Conservation (phyloP, 2,888 invertebrate species). For the Himalopsyche kuldschensis region DNA sequence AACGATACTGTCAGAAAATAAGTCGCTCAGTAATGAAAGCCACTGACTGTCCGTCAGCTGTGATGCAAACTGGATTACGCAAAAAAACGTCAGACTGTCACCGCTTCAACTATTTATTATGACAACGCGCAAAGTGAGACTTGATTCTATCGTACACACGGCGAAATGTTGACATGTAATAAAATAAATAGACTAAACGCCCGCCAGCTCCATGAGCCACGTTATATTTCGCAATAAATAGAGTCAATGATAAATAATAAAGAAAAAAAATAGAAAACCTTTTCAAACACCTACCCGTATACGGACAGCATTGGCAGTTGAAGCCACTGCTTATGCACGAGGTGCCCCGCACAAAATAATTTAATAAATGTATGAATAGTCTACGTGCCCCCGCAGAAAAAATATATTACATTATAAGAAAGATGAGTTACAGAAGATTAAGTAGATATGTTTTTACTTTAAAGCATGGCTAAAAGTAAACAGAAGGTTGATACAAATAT, state of each 20-base stretch:
- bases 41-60: background rate
- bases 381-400: no score
- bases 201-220: background rate
- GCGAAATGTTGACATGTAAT: background rate
- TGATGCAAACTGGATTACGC: background rate
- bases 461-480: no score
- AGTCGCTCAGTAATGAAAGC: background rate
- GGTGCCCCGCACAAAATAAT: no score
- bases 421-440: no score
- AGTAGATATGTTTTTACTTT: no score
- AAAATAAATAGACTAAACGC: background rate
- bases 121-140: background rate
- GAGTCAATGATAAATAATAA: background rate
- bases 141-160: background rate
- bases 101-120: background rate
- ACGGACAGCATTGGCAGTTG: no score
- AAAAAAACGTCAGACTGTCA: background rate
- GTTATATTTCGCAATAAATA: background rate
- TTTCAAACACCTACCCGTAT: background rate
- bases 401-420: no score
- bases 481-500: no score
- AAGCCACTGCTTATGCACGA: no score
- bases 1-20: no score
- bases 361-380: no score
- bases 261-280: background rate